A percentile compares a stretch with the other conserved stretches of the same genome.
These are phyloP conservation scores for Setipinna tenuifilis DNA, from an alignment of 2,797 vertebrate species.

Conservation along the genomic window DNA sequence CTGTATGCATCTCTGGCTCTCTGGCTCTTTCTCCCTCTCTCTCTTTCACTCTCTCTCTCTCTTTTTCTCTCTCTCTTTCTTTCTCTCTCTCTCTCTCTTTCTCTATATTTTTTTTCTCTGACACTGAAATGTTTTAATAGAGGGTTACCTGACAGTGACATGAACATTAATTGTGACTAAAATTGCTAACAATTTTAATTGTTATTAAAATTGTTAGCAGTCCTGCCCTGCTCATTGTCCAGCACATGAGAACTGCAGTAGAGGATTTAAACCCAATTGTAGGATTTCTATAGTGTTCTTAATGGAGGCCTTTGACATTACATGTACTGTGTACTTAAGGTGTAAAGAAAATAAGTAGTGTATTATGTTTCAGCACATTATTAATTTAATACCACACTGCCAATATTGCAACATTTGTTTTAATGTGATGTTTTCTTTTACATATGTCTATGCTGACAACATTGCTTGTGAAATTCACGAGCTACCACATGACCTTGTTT, in stretches of 20 bases:
- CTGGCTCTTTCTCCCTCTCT: background rate
- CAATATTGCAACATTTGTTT: background rate
- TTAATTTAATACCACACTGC: background rate
- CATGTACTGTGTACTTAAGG: no score
- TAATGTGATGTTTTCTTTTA: background rate
- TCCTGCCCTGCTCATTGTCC: background rate
- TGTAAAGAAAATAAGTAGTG: no score
- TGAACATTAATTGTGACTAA: background rate
- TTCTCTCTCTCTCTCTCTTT: background rate
- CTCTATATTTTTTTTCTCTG: background rate
- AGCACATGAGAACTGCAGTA: background rate
- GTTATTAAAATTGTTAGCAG: background rate
- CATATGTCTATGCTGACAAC: background rate
- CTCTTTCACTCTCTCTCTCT: slow-evolving; percentile 5
- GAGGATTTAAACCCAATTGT: background rate
- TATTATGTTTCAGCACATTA: no score
- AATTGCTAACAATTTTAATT: background rate
- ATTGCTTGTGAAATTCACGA: background rate
- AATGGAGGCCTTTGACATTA: no score
- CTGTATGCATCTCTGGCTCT: background rate
- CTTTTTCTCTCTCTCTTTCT: background rate
- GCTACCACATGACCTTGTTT: background rate
- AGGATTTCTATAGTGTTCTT: background rate
- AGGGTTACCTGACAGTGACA: background rate
- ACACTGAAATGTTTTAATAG: background rate